Percentiles rank a stretch among this genome's conserved stretches.
phyloP scores from a whole-genome alignment of 2,888 invertebrate genomes.

The Eledona agricola region DNA sequence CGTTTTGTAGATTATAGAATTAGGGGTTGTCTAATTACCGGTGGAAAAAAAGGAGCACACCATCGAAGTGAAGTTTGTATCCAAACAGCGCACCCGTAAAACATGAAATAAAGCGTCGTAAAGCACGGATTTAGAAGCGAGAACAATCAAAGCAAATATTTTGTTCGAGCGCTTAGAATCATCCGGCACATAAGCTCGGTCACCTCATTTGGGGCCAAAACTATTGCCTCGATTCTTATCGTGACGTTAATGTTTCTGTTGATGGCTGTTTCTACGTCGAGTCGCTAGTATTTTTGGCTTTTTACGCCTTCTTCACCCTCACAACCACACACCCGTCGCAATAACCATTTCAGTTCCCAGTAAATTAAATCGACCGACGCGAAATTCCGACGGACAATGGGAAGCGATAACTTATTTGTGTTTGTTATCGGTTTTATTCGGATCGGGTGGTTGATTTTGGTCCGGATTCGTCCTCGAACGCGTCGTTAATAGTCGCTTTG shows the following conservation, averaged over 20 bases:
- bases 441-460: conserved; percentile 27
- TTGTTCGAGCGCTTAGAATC: too few relatives aligned
- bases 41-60: too few relatives aligned
- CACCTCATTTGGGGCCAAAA: conserved; percentile 26
- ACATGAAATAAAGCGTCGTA: neutral
- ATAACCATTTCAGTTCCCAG: conserved; percentile 18
- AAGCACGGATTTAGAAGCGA: neutral
- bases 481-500: conserved; percentile 35
- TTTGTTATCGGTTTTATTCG: conserved; percentile 31
- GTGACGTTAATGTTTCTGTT: conserved; percentile 32
- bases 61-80: too few relatives aligned
- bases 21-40: too few relatives aligned
- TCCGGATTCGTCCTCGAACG: conserved; percentile 25
- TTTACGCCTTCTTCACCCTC: conserved; percentile 19
- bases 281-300: conserved; percentile 17
- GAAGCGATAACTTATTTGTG: conserved; percentile 21
- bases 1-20: too few relatives aligned
- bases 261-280: conserved; percentile 22
- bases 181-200: too few relatives aligned
- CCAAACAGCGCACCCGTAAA: neutral
- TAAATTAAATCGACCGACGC: conserved; percentile 13
- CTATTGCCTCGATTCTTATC: conserved; percentile 24
- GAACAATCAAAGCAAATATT: too few relatives aligned
- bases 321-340: conserved; percentile 9
- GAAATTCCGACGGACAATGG: conserved; percentile 12